These are phyloP conservation scores for Ptychodera flava DNA, from an alignment of 35 echinoderm and acorn worm genomes.

Conservation along the genomic window DNA sequence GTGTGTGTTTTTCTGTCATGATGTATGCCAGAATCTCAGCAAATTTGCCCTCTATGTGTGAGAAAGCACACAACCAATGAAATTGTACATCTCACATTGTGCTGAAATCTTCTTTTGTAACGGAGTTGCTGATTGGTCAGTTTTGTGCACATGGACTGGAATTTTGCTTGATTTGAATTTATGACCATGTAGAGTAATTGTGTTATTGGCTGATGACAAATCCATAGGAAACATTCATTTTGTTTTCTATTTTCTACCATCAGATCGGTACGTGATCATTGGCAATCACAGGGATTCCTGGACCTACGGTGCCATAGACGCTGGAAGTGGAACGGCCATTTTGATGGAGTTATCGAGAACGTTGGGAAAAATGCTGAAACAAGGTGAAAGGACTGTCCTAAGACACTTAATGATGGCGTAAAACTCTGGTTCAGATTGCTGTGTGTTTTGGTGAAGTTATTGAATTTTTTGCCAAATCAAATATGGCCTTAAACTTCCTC, in stretches of 20 bases:
- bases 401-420: too few species aligned
- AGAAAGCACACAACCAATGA: not conserved
- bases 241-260: too few species aligned
- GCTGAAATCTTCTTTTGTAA: too few species aligned
- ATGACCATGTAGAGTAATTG: too few species aligned
- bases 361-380: not conserved
- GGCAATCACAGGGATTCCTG: constrained; percentile 8
- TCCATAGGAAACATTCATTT: too few species aligned
- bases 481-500: not conserved
- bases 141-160: too few species aligned
- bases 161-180: too few species aligned
- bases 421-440: not conserved
- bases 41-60: not conserved
- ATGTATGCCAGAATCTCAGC: not conserved
- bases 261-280: constrained; percentile 18
- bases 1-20: not conserved
- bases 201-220: too few species aligned
- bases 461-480: not conserved
- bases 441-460: not conserved
- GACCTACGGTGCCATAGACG: not conserved
- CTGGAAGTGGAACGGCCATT: not conserved
- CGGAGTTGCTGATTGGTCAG: too few species aligned
- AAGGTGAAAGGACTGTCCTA: not conserved
- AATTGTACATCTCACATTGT: too few species aligned
- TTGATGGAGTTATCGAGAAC: not conserved